phyloP scores from a whole-genome alignment of 2,888 invertebrate species.

The Drosophila fulvimacula region DNA sequence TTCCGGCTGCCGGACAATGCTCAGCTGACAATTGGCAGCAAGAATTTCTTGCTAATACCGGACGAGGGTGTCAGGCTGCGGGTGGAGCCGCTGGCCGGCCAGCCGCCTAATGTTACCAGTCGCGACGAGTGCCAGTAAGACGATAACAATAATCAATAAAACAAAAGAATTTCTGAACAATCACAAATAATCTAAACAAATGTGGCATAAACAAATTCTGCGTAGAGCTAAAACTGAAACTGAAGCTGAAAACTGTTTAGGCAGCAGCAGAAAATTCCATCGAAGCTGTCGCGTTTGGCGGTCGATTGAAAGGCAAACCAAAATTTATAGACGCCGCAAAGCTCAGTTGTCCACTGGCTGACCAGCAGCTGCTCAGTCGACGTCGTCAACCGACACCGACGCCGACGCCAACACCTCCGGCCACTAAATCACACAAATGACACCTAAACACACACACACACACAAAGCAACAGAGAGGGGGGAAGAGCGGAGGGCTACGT shows the following conservation, averaged over 20 bases:
- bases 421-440: conserved; percentile 70
- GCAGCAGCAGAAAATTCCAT: conserved; percentile 61
- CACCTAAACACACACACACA: conserved; percentile 29
- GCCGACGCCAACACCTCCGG: conserved; percentile 49
- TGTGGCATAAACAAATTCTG: conserved; percentile 35
- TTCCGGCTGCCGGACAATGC: conserved; percentile 36
- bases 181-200: background rate
- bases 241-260: conserved; percentile 17
- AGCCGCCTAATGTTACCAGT: conserved; percentile 21
- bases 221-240: background rate
- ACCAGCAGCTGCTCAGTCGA: conserved; percentile 17
- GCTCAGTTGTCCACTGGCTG: conserved; percentile 18
- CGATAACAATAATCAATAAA: background rate
- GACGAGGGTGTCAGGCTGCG: conserved; percentile 52
- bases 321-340: conserved; percentile 65
- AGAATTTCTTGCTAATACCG: conserved; percentile 46
- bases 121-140: conserved; percentile 57
- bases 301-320: conserved; percentile 71
- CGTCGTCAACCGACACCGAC: conserved; percentile 47
- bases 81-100: conserved; percentile 40
- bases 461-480: background rate
- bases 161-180: conserved; percentile 3
- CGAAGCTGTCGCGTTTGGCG: conserved; percentile 54
- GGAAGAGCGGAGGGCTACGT: conserved; percentile 23
- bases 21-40: conserved; percentile 44